phyloP scores from a whole-genome alignment of 2,888 invertebrate species.

The Anodontia alba region DNA sequence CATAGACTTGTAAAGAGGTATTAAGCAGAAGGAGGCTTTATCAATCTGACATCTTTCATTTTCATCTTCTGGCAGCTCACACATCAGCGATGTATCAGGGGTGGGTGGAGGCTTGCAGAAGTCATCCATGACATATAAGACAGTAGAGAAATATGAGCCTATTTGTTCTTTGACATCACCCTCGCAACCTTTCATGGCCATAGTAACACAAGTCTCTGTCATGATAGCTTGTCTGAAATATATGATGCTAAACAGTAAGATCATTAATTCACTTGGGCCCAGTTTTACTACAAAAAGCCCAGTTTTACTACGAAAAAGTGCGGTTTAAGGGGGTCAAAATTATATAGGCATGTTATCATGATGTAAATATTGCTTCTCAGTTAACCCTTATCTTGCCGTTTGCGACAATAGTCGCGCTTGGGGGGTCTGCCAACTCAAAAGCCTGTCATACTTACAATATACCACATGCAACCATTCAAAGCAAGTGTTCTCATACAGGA shows the following conservation, averaged over 20 bases:
- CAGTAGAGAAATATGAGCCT: slow-evolving; percentile 1
- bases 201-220: slow-evolving; percentile 23
- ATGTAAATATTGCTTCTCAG: too few relatives aligned
- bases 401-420: too few relatives aligned
- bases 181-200: slow-evolving; percentile 23
- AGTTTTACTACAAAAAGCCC: too few relatives aligned
- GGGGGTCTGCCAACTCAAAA: too few relatives aligned
- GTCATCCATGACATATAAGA: slow-evolving; percentile 17
- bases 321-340: too few relatives aligned
- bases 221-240: slow-evolving; percentile 23
- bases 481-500: too few relatives aligned
- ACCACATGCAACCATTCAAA: too few relatives aligned
- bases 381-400: too few relatives aligned
- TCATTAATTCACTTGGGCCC: too few relatives aligned
- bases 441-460: too few relatives aligned
- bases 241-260: background rate
- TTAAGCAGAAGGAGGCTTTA: slow-evolving; percentile 32
- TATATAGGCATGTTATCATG: too few relatives aligned
- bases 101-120: slow-evolving; percentile 26
- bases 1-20: background rate
- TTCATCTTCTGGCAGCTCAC: background rate
- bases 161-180: slow-evolving; percentile 6
- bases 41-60: slow-evolving; percentile 9
- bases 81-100: slow-evolving; percentile 30
- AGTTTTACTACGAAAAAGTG: too few relatives aligned